Evolutionary conservation across 2,113 vertebrate genomes (phyloP), one percentile per base, ranked within the genome.

Genomic region (Rhagologus leucostigma): DNA sequence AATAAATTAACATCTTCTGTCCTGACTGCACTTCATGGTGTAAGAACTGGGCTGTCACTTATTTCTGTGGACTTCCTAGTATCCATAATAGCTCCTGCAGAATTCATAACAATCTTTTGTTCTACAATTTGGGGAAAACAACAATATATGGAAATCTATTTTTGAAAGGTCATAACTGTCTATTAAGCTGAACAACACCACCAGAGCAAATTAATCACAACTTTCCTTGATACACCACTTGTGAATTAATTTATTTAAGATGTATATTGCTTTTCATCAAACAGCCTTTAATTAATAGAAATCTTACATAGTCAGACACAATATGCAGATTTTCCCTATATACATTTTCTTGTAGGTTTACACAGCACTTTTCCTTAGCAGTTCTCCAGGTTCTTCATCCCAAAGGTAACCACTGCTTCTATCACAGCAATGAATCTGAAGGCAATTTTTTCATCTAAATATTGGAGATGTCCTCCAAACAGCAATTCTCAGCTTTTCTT

Each of bases 391-490:
- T 35, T 60, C 29, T 65, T 33, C 2, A 2, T 22, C 29, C 22
- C 1, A 1, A 27, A 53, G 17, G 19, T 19, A 60, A 55, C 5
- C 1, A 0, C 29, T 10, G 3, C 9, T 80, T 68, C 27, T 75
- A 75, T 84, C 46, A 53, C 55, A 69, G 22, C 17, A 42, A 50
- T 44, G 15, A 77, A 80, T 68, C 6, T 63, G 47, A 81, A 70
- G 29, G 46, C 8, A 53, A 55, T 49, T 20, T 60, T 77, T 53
- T 32, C 14, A 24, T 7, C 13, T 33, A 67, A 42, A 16, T 53
- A 35, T 32, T 52, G 18, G n/a, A 41, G 8, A 67, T 60, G 6
- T 29, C 26, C 32, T 74, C 32, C 67, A 47, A 60, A 55, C 6
- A 47, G 7, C 14, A 60, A 85, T 33, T 13, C 5, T 3, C 18